Base-by-base conservation (phyloP, 1,140 invertebrate genomes). In the Procambarus virginalis region DNA sequence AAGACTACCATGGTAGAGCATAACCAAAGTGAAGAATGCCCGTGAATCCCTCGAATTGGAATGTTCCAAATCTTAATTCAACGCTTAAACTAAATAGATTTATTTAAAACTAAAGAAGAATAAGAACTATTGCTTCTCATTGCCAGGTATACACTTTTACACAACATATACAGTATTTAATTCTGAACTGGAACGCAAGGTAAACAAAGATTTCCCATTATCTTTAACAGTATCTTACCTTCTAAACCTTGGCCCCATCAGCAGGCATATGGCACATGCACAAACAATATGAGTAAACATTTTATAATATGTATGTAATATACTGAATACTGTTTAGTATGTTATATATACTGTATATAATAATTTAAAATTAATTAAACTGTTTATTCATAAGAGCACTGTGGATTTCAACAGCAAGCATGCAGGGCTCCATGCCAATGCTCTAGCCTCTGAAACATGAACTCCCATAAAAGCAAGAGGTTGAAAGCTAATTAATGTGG, bases 61-160 rank as follows among this genome's bases (percentile, higher is more conserved):
- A 90, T 90, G 89, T 90, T 90, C 89, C 89, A 90, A 90, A 85
- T 85, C 89, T 90, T 90, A 90, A 85, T 90, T 90, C 68, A 85
- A 90, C 58, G 76, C 89, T 90, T 90, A 90, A 90, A 90, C 89
- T 90, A 90, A 81, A 85, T 70, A 80, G 75, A 58, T 80, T 51
- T 48, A 73, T 86, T 90, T 51, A 85, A 85, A 81, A 73, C 89
- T 90, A 90, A 70, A 84, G 48, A 90, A 75, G 79, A 82, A 82
- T 48, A 80, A 80, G 49, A 51, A 10, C 3, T 51, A 85, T 85
- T 86, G 84, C 89, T 90, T 82, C 83, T 90, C 83, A 90, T 86
- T 81, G 89, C 89, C 46, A 85, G 45, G 68, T 75, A 60, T 78
- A 22, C 17, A 51, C 46, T 51, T 51, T 75, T 84, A n/a, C 46